Percentiles rank a stretch among this genome's conserved stretches.
These are phyloP conservation scores for Percopsis omiscomaycus DNA, from an alignment of 2,797 vertebrate species.

Conservation along the genomic window DNA sequence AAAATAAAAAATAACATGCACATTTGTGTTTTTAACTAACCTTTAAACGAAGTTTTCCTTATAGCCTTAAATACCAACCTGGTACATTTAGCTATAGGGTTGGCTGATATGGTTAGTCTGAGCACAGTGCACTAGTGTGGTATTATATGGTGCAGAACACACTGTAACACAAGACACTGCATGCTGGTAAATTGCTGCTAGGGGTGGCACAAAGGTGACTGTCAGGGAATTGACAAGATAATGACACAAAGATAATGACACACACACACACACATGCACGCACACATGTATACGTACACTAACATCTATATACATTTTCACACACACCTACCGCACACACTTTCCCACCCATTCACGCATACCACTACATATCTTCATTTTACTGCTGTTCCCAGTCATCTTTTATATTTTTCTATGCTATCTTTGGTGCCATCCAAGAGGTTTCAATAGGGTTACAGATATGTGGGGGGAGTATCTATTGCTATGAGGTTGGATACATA, in stretches of 20 bases:
- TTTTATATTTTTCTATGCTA: slow-evolving; percentile 9
- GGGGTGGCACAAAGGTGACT: neutral
- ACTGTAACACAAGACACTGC: neutral
- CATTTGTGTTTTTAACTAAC: too few species aligned
- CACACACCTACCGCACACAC: neutral
- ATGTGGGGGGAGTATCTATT: slow-evolving; percentile 15
- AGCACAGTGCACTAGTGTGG: neutral
- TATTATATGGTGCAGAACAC: neutral
- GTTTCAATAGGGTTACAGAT: slow-evolving; percentile 11
- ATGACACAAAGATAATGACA: slow-evolving; percentile 12
- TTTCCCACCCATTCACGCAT: neutral
- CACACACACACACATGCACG: slow-evolving; percentile 2
- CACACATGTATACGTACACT: neutral
- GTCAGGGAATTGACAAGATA: slow-evolving; percentile 1
- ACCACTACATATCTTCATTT: slow-evolving; percentile 10
- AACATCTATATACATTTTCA: neutral
- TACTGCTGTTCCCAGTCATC: slow-evolving; percentile 1
- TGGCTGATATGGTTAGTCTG: neutral
- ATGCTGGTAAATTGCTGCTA: neutral
- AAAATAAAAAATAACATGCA: too few species aligned
- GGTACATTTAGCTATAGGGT: too few species aligned
- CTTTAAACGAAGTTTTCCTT: too few species aligned
- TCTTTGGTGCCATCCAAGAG: slow-evolving; percentile 23
- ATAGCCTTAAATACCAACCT: too few species aligned
- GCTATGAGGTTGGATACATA: slow-evolving; percentile 36